Conservation (phyloP, 2,797 vertebrate genomes). For the Coracias cyanogaster region DNA sequence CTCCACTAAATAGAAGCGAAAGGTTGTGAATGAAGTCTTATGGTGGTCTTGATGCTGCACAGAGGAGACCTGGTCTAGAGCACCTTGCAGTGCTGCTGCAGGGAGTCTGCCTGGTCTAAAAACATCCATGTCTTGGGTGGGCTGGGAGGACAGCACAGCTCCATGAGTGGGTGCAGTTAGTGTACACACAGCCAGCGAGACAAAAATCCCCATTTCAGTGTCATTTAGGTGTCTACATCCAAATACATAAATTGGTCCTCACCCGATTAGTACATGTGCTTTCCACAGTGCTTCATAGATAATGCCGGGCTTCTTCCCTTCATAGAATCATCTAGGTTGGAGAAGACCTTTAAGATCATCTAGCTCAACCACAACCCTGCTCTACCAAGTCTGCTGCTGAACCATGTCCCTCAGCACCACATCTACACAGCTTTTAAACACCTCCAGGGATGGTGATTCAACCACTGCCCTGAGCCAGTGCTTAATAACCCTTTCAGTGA, state of each 20-base stretch:
- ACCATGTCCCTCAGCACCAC: no score
- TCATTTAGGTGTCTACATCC: not conserved
- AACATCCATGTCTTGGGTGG: rapidly evolving
- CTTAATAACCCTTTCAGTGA: no score
- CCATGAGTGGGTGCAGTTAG: not conserved
- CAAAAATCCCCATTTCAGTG: not conserved
- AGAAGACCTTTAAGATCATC: no score
- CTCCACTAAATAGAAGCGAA: not conserved
- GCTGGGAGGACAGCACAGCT: not conserved
- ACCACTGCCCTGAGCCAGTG: no score
- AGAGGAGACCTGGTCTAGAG: not conserved
- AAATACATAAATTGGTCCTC: not conserved
- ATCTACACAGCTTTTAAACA: no score
- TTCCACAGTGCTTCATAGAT: not conserved
- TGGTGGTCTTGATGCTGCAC: rapidly evolving
- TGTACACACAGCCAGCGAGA: not conserved
- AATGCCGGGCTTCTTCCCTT: not conserved
- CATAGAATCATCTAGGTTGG: no score
- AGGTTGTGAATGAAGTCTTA: not conserved
- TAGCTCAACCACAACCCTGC: no score
- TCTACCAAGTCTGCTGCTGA: no score
- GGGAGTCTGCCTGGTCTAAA: not conserved
- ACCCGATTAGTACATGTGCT: not conserved
- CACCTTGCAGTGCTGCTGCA: rapidly evolving
- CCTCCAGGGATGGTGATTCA: no score